A percentile compares a stretch with the other conserved stretches of the same genome.
Conservation (phyloP, 2,888 invertebrate species). For the Gymnoscelis rufifasciata region DNA sequence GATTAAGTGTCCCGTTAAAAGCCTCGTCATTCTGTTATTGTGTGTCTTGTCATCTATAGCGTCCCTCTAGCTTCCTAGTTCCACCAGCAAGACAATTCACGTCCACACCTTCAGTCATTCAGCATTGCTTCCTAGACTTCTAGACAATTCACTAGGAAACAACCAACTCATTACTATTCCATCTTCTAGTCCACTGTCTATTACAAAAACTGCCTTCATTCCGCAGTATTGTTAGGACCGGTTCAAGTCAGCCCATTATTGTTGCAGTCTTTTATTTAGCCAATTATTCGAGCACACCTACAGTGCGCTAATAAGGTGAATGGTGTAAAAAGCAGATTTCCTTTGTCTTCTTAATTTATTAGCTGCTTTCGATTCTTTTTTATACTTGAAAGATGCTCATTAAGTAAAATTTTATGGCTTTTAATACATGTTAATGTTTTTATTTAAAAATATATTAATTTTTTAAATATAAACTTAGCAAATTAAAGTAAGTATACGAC, state of each 20-base stretch:
- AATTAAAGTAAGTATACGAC: too few species aligned
- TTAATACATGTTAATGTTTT: too few species aligned
- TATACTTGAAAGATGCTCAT: too few species aligned
- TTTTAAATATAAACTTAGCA: too few species aligned
- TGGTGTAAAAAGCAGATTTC: neutral
- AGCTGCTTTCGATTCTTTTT: neutral
- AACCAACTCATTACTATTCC: slow-evolving; percentile 17
- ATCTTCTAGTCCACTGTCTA: slow-evolving; percentile 14
- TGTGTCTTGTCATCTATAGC: too few species aligned
- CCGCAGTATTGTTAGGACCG: slow-evolving; percentile 12
- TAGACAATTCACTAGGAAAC: slow-evolving; percentile 10
- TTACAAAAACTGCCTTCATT: slow-evolving; percentile 18
- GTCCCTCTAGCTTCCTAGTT: slow-evolving; percentile 1
- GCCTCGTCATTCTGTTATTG: too few species aligned
- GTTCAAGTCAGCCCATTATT: slow-evolving; percentile 17
- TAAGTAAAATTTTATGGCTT: too few species aligned
- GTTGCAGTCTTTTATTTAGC: slow-evolving; percentile 11
- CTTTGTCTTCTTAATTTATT: neutral
- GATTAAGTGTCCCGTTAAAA: too few species aligned
- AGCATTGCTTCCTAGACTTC: too few species aligned
- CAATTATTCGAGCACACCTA: slow-evolving; percentile 9
- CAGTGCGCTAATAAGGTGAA: slow-evolving; percentile 7
- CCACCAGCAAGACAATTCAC: neutral
- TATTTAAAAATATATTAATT: too few species aligned
- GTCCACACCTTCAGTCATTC: too few species aligned